These are phyloP conservation scores for Syngnathus rostellatus DNA, from an alignment of 2,797 vertebrate species.

Conservation along the genomic window DNA sequence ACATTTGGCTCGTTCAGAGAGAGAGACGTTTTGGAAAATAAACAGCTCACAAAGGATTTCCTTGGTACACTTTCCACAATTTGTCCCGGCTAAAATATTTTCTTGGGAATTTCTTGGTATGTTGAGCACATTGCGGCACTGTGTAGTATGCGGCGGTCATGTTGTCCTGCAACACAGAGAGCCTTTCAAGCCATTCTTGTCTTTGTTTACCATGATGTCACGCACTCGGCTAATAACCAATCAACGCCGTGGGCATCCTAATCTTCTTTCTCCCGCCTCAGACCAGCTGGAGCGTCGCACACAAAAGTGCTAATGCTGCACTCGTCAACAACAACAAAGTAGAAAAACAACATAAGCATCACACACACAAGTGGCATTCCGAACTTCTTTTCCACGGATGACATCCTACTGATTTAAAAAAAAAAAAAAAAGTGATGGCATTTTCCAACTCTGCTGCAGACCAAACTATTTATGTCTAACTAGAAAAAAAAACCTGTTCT, in stretches of 20 bases:
- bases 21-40: not conserved
- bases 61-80: not conserved
- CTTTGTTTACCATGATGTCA: conserved; percentile 70
- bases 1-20: not conserved
- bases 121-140: not conserved
- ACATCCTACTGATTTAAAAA: not conserved
- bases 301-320: conserved; percentile 41
- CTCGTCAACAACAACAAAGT: conserved; percentile 39
- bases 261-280: conserved; percentile 29
- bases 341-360: not conserved
- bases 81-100: not conserved
- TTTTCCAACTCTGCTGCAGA: not conserved
- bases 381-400: conserved; percentile 6
- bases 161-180: conserved; percentile 60
- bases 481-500: not conserved
- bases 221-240: conserved; percentile 55
- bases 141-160: conserved; percentile 28
- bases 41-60: not conserved
- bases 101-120: not conserved
- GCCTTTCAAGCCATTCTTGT: conserved; percentile 59
- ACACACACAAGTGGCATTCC: conserved; percentile 16
- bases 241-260: conserved; percentile 31
- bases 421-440: not conserved
- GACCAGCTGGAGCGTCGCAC: conserved; percentile 35
- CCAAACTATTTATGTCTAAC: not conserved